Conservation (phyloP, 2,797 vertebrate genomes). For the Hozukius guyotensis region DNA sequence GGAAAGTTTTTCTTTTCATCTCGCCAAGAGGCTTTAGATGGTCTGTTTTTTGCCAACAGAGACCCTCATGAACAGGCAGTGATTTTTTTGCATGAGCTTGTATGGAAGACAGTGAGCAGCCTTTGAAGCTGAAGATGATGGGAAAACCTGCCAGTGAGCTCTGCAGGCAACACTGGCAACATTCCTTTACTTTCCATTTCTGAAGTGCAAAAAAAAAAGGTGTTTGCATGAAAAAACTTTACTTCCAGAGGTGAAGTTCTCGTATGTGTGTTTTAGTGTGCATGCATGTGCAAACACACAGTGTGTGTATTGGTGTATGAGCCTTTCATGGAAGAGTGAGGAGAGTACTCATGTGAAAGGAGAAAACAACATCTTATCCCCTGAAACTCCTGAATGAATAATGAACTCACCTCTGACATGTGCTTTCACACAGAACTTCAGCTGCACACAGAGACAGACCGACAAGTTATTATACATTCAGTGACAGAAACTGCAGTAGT, state of each 20-base stretch:
- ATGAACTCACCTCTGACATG: slow-evolving; percentile 3
- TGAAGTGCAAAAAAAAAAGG: slow-evolving; percentile 6
- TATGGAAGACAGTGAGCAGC: slow-evolving; percentile 6
- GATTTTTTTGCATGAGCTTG: slow-evolving; percentile 7
- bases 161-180: slow-evolving; percentile 32
- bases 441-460: not conserved
- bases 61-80: slow-evolving; percentile 2
- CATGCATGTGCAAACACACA: not conserved
- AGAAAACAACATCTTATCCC: slow-evolving; percentile 21
- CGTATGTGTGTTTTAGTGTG: not conserved
- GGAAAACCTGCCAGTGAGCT: slow-evolving; percentile 32
- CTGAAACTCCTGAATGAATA: slow-evolving; percentile 36
- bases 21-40: slow-evolving; percentile 1
- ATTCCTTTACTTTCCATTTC: slow-evolving; percentile 19
- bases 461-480: not conserved
- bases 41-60: slow-evolving; percentile 7
- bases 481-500: not conserved
- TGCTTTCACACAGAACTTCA: not conserved
- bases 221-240: slow-evolving; percentile 13
- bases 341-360: slow-evolving; percentile 7
- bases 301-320: slow-evolving; percentile 17
- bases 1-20: slow-evolving; percentile 16
- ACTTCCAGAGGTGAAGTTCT: not conserved
- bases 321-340: slow-evolving; percentile 30
- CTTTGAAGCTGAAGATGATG: slow-evolving; percentile 60